phyloP scores from a whole-genome alignment of 2,797 vertebrate species.

The Glyptemys insculpta region DNA sequence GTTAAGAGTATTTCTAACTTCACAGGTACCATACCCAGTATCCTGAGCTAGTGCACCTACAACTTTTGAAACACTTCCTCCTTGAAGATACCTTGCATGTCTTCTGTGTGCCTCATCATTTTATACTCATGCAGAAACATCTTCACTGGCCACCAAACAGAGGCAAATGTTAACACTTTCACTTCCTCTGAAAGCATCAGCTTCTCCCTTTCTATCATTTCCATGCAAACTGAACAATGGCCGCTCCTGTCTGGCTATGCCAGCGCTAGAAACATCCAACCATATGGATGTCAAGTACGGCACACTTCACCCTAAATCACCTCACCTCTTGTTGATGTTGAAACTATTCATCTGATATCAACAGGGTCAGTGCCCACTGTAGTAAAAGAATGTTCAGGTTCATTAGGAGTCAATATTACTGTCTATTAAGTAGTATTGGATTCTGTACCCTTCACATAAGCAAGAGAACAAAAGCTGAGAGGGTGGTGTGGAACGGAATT shows the following conservation, averaged over 20 bases:
- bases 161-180: neutral
- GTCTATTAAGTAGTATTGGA: neutral
- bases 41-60: neutral
- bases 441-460: neutral
- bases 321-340: rapidly evolving
- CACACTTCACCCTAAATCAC: neutral
- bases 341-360: neutral
- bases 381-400: neutral
- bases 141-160: neutral
- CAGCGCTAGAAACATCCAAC: neutral
- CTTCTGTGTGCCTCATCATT: neutral
- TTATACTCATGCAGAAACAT: neutral
- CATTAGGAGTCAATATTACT: neutral
- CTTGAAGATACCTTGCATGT: neutral
- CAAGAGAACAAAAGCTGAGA: neutral
- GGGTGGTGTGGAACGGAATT: neutral
- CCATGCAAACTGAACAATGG: neutral
- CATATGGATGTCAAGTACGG: neutral
- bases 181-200: neutral
- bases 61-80: neutral
- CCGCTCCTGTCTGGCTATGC: neutral
- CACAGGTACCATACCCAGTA: neutral
- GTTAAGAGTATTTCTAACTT: neutral
- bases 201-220: neutral
- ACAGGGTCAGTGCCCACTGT: neutral